Evolutionary conservation across 2,113 vertebrate species (phyloP).

Genomic region (Paedocypris sp.): DNA sequence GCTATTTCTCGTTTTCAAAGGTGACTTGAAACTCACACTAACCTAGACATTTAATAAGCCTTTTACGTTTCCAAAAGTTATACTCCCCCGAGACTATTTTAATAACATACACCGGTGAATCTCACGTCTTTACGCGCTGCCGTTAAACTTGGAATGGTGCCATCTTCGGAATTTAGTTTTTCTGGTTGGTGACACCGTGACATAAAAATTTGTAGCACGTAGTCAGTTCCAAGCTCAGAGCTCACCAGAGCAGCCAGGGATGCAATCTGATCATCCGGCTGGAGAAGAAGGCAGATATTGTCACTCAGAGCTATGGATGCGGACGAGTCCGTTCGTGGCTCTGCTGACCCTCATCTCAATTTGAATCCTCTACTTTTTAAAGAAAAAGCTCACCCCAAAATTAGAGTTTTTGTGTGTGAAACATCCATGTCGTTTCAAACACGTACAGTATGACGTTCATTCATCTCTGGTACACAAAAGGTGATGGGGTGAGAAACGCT

Average conservation of each 20-base stretch:
- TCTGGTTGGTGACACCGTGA: constrained; percentile 19
- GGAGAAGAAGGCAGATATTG: background rate
- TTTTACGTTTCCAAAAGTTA: no score
- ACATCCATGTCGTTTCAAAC: background rate
- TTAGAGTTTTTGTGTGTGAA: background rate
- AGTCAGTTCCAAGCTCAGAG: constrained; percentile 15
- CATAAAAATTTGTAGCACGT: constrained; percentile 24
- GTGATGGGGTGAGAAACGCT: background rate
- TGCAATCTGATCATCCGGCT: constrained; percentile 16
- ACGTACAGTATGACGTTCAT: background rate
- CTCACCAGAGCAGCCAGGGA: background rate
- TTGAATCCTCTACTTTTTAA: background rate
- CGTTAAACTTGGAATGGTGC: background rate
- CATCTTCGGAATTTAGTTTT: constrained; percentile 8
- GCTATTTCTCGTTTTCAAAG: no score
- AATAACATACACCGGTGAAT: no score
- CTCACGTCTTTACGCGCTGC: background rate
- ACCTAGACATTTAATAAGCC: no score
- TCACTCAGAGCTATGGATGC: background rate
- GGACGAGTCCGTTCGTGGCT: background rate
- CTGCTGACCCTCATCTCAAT: background rate
- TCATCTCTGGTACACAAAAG: background rate
- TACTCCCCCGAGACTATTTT: no score
- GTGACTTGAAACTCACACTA: no score
- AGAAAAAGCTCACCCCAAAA: background rate